phyloP scores from a whole-genome alignment of 2,797 vertebrate species.

The Somateria mollissima region DNA sequence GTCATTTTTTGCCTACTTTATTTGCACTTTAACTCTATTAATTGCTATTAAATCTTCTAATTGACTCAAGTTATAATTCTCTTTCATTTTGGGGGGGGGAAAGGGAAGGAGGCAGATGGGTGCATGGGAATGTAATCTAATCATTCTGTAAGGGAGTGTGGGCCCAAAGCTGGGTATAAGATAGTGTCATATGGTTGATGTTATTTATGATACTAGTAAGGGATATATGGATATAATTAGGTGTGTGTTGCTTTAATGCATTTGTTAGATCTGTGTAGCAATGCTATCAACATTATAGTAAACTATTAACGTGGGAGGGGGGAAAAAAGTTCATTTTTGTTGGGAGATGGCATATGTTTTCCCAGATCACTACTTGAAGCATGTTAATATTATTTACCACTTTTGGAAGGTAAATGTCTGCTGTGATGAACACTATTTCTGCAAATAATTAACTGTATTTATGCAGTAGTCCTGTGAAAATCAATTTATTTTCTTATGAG shows the following conservation, averaged over 20 bases:
- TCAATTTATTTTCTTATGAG: background rate
- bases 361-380: background rate
- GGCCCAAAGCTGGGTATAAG: background rate
- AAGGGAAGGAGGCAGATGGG: background rate
- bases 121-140: background rate
- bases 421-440: background rate
- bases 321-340: background rate
- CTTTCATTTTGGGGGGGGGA: background rate
- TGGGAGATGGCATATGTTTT: background rate
- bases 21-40: background rate
- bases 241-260: background rate
- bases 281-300: background rate
- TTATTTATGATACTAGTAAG: background rate
- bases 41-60: background rate
- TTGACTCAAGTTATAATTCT: background rate
- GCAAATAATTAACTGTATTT: background rate
- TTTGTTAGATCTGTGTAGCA: background rate
- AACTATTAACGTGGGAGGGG: background rate
- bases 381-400: background rate
- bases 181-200: background rate
- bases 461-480: background rate
- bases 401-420: background rate
- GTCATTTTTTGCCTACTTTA: background rate
- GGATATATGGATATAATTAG: too few species aligned
- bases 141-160: background rate